Conservation (phyloP, 1,140 invertebrate genomes). For the Drosophila quadrilineata region DNA sequence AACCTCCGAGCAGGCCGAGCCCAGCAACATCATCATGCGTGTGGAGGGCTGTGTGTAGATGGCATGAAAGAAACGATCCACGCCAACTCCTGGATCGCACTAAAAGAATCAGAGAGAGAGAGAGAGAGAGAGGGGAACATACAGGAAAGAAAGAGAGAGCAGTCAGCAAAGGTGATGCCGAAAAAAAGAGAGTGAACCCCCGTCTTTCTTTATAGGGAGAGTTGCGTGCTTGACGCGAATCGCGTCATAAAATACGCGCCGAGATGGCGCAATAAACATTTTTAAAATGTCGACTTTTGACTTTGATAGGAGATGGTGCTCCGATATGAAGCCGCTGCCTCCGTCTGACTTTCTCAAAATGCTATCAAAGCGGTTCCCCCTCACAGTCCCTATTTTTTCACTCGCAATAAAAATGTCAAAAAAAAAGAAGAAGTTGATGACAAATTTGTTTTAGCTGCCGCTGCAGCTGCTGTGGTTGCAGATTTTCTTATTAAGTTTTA, state of each 20-base stretch:
- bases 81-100: constrained; percentile 94
- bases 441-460: constrained; percentile 52
- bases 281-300: constrained; percentile 69
- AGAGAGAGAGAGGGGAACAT: neutral
- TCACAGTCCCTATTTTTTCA: neutral
- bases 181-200: neutral
- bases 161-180: neutral
- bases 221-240: constrained; percentile 37
- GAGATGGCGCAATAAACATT: constrained; percentile 75
- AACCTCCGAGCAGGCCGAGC: constrained; percentile 93
- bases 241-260: constrained; percentile 55
- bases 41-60: constrained; percentile 89
- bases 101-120: constrained; percentile 72
- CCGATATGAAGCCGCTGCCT: constrained; percentile 40
- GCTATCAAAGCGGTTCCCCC: neutral
- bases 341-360: neutral
- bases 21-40: constrained; percentile 89
- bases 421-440: constrained; percentile 42
- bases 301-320: constrained; percentile 57
- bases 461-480: constrained; percentile 48
- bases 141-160: neutral
- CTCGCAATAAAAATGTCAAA: constrained; percentile 64
- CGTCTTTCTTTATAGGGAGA: no score
- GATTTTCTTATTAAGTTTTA: constrained; percentile 80
- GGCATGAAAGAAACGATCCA: constrained; percentile 94